Evolutionary conservation across 1,140 invertebrate species (phyloP).

Genomic region (Alviniconcha marisindica): DNA sequence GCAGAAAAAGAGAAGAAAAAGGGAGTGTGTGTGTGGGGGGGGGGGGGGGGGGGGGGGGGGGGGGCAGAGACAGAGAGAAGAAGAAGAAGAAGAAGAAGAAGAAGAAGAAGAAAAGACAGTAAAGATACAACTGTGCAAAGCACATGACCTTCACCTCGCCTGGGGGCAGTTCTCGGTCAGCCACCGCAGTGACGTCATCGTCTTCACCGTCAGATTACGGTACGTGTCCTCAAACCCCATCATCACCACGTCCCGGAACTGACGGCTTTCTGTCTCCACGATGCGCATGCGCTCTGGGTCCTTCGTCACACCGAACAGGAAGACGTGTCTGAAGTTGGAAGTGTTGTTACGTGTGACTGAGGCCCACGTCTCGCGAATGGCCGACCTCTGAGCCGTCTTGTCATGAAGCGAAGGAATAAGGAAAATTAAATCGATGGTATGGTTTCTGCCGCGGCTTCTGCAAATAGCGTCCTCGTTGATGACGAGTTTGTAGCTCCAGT

Average conservation of each 20-base stretch:
- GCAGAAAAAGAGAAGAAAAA: background rate
- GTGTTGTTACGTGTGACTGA: background rate
- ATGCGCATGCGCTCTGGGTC: background rate
- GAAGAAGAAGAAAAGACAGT: no score
- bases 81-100: no score
- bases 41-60: no score
- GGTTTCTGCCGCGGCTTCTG: no score
- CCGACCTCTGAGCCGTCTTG: no score
- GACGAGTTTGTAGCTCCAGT: no score
- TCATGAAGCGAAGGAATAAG: no score
- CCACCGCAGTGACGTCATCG: conserved; percentile 34
- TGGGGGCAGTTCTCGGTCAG: background rate
- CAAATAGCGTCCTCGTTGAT: no score
- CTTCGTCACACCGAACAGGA: conserved; percentile 3
- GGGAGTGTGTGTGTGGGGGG: no score
- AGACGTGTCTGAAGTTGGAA: conserved; percentile 19
- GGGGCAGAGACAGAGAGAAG: no score
- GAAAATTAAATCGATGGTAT: no score
- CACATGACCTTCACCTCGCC: conserved; percentile 15
- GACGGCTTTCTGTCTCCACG: background rate
- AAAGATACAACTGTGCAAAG: no score
- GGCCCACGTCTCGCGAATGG: background rate
- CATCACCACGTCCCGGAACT: conserved; percentile 24
- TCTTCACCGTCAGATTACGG: conserved; percentile 40
- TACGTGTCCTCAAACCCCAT: conserved; percentile 28